Conservation (phyloP, 2,797 vertebrate genomes). For the Enteromius paludinosus region DNA sequence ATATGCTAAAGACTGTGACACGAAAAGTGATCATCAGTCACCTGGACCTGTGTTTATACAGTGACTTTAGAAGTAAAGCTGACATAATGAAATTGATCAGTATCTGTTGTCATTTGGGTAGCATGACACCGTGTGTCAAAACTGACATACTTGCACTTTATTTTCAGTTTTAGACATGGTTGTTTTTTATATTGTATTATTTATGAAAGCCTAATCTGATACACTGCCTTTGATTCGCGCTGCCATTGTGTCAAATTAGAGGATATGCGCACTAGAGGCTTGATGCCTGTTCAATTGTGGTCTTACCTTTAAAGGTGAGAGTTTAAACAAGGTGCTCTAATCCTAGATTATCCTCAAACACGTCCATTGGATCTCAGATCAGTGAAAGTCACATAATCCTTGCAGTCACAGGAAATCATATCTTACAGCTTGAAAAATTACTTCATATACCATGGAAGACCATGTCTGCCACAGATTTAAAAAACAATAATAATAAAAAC, state of each 20-base stretch:
- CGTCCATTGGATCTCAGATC: background rate
- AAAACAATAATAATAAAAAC: background rate
- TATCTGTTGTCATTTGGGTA: background rate
- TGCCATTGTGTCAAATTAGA: background rate
- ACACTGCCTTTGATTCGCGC: background rate
- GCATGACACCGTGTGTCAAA: background rate
- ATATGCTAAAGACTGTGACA: constrained; percentile 47
- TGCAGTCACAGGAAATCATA: background rate
- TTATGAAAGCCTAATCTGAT: background rate
- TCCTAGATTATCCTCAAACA: constrained; percentile 19
- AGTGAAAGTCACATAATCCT: constrained; percentile 26
- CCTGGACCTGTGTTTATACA: constrained; percentile 22
- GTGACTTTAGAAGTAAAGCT: constrained; percentile 3
- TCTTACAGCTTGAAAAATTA: background rate
- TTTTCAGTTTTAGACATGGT: background rate
- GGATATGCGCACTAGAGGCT: background rate
- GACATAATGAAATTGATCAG: constrained; percentile 11
- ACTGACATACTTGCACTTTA: background rate
- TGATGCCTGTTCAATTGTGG: background rate
- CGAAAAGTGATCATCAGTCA: constrained; percentile 37
- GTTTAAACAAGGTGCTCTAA: constrained; percentile 25
- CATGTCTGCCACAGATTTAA: background rate
- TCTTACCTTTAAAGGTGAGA: constrained; percentile 29
- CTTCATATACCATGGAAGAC: background rate
- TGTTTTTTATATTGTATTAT: background rate